Evolutionary conservation across 2,888 invertebrate genomes (phyloP).

Genomic region (Nebria brevicollis): DNA sequence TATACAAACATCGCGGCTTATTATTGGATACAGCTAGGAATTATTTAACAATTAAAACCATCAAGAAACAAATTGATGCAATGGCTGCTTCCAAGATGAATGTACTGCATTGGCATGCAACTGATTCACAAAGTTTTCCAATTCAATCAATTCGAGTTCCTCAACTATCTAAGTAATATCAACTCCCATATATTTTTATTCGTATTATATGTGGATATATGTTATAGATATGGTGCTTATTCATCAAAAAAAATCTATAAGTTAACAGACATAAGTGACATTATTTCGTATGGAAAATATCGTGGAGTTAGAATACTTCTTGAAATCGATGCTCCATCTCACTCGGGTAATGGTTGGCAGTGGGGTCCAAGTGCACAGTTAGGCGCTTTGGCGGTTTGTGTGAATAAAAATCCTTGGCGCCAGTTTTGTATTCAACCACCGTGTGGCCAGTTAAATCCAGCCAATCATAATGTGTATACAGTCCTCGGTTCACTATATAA

Average conservation of each 20-base stretch:
- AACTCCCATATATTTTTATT: not conserved
- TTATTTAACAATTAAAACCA: conserved; percentile 77
- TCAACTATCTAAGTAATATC: conserved; percentile 74
- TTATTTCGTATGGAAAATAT: conserved; percentile 79
- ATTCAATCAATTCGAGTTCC: conserved; percentile 80
- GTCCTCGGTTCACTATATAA: conserved; percentile 76
- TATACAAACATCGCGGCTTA: conserved; percentile 86
- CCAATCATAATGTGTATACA: conserved; percentile 75
- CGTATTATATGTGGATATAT: not conserved
- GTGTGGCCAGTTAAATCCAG: conserved; percentile 85
- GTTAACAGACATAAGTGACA: conserved; percentile 70
- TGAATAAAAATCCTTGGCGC: conserved; percentile 76
- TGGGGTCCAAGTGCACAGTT: conserved; percentile 74
- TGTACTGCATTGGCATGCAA: conserved; percentile 92
- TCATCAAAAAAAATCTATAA: conserved; percentile 75
- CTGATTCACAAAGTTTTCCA: conserved; percentile 93
- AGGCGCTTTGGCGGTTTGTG: conserved; percentile 74
- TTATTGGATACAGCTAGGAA: conserved; percentile 91
- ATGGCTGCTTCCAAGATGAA: conserved; percentile 92
- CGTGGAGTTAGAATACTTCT: conserved; percentile 87
- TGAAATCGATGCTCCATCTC: conserved; percentile 91
- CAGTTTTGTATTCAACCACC: conserved; percentile 82
- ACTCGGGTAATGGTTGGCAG: conserved; percentile 87
- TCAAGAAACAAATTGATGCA: conserved; percentile 80
- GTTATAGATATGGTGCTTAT: conserved; percentile 77